Evolutionary conservation across 2,888 invertebrate species (phyloP).

Genomic region (Clitarchus hookeri): DNA sequence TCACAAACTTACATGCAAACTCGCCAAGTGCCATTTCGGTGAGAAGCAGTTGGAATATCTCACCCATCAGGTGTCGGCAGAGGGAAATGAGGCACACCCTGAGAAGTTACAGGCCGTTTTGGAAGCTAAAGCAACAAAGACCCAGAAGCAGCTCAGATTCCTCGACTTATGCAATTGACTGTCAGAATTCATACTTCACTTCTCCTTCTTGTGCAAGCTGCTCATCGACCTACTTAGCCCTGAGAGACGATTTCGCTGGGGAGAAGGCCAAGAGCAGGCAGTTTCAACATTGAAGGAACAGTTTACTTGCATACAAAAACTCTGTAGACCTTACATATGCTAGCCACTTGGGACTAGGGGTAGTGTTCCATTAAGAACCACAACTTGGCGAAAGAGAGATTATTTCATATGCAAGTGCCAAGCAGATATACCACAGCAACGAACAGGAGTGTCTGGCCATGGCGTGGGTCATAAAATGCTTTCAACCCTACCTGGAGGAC

Average conservation of each 20-base stretch:
- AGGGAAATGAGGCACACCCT: conserved; percentile 24
- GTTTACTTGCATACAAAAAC: neutral
- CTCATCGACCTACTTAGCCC: too few relatives aligned
- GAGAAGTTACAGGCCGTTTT: neutral
- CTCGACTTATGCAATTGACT: neutral
- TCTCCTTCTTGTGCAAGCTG: neutral
- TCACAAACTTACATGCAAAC: neutral
- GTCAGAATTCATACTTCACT: neutral
- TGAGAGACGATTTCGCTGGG: neutral
- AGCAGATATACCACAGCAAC: neutral
- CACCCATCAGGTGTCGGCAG: neutral
- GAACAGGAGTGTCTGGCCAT: neutral
- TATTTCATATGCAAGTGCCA: neutral
- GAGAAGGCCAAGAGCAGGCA: neutral
- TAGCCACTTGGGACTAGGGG: neutral
- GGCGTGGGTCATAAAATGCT: neutral
- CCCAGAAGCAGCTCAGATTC: too few relatives aligned
- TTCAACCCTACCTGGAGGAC: neutral
- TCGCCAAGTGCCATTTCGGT: conserved; percentile 11
- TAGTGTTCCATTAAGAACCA: neutral
- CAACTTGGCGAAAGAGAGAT: neutral
- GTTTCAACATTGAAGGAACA: neutral
- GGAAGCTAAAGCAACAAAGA: neutral
- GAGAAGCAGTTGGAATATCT: conserved; percentile 21
- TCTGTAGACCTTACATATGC: neutral